Evolutionary conservation across 2,888 invertebrate genomes (phyloP), one percentile per base, ranked within the genome.

Genomic region (Orthonychiurus folsomi): DNA sequence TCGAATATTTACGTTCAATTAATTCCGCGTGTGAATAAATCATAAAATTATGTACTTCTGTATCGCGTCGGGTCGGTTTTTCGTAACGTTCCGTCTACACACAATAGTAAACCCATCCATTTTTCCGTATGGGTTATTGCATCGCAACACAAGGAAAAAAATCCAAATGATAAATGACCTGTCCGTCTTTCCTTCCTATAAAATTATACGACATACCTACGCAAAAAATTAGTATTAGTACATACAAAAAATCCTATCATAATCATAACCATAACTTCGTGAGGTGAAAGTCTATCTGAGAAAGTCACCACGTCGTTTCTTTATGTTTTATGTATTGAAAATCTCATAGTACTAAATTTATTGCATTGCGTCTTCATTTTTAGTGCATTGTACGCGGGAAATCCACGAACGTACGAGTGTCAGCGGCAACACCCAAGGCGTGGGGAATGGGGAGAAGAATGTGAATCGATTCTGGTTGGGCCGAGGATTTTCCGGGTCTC

Each of bases 391-490:
- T n/a, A n/a, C n/a, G n/a, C n/a, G n/a, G n/a, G n/a, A n/a, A n/a
- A n/a, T n/a, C n/a, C n/a, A n/a, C n/a, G n/a, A n/a, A n/a, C n/a
- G 27, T 52, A 56, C 56, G 68, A 67, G 70, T 70, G 70, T 70
- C 65, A 68, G 69, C 67, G 62, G 37, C 64, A 66, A 69, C 69
- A 70, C 70, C 65, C 61, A 59, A 65, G 64, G 70, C 68, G 70
- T 69, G 65, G 62, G 66, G 66, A 70, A 64, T 59, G 69, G 62
- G 62, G 37, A 37, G 37, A 68, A 65, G 63, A 69, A 66, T 63
- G 61, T 63, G 67, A 65, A 70, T 70, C 70, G 69, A 70, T 70
- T 69, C 65, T 65, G 50, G 64, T 59, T 37, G 9, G 5, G 37
- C 37, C 15, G 9, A 9, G 37, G 37, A 37, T 15, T 37, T 9